Percentiles rank a stretch among this genome's conserved stretches.
Conservation (phyloP, 2,888 invertebrate genomes). For the Hyalella azteca region DNA sequence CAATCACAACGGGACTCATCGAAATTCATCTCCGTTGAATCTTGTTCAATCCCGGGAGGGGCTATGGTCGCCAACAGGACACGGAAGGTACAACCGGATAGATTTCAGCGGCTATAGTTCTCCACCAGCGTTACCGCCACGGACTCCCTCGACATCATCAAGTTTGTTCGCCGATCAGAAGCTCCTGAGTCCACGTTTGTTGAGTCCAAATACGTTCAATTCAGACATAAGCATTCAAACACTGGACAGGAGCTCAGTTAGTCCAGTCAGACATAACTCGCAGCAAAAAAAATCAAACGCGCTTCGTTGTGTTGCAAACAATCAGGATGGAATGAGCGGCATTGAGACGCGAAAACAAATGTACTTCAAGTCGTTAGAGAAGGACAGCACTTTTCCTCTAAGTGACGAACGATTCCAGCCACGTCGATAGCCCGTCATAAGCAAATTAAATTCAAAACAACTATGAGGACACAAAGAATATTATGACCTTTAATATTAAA, state of each 20-base stretch:
- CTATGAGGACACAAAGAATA: too few species aligned
- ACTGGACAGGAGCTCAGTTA: background rate
- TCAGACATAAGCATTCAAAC: background rate
- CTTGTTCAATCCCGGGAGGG: too few species aligned
- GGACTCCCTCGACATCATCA: background rate
- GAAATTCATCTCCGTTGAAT: too few species aligned
- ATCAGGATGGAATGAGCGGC: background rate
- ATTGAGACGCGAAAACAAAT: constrained; percentile 3
- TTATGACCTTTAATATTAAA: background rate
- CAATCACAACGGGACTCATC: too few species aligned
- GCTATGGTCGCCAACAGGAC: background rate
- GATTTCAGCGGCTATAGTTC: background rate
- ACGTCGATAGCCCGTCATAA: too few species aligned
- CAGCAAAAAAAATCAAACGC: background rate
- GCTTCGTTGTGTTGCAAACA: constrained; percentile 4
- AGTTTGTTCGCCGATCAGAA: constrained; percentile 6
- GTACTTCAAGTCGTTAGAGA: background rate
- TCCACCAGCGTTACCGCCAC: background rate
- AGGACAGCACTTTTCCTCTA: background rate
- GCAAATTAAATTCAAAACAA: too few species aligned
- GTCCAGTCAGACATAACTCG: background rate
- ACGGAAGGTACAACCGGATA: background rate
- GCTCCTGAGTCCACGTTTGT: background rate
- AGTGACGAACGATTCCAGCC: too few species aligned
- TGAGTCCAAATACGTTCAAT: constrained; percentile 11